Base-by-base conservation (phyloP, 2,888 invertebrate genomes). In the Xanthia togata region DNA sequence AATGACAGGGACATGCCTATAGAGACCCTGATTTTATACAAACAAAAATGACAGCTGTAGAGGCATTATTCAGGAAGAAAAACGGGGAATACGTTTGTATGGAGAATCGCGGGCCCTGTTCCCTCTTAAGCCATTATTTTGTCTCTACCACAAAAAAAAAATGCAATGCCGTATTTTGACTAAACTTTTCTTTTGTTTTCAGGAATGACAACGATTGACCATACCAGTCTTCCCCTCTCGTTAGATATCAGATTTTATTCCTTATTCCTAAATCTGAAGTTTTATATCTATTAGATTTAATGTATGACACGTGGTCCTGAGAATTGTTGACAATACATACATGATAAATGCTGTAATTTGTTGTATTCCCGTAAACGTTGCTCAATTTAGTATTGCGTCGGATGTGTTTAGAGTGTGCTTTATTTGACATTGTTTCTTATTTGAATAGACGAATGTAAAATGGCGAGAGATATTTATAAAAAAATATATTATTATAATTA, bases 321-420 rank as follows among this genome's bases (percentile, higher is more conserved):
- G 95, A 96, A 95, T 93, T 92, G 94, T 95, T 96, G 96, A 96
- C 96, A 96, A 96, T 96, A 96, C 95, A 96, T 96, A 96, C 95
- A 94, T 93, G 90, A 90, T 83, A 62, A 90, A 89, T 91, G 92
- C 92, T 94, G 91, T 93, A 93, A 92, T 93, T 91, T 89, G 92
- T 94, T 94, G 92, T 95, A 95, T 93, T 94, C 93, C 89, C 91
- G 85, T 94, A 94, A 95, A 94, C 86, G 87, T 96, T 96, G 96
- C 96, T 96, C 96, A 96, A 96, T 91, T 90, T 93, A 94, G 93
- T 94, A 92, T 92, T 92, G 91, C 90, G 91, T 92, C 88, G 85
- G 82, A 89, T 86, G 83, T 89, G 57, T 83, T 81, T 84, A 79
- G 73, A 86, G 70, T 81, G 79, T 81, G 83, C 78, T 81, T 82